Evolutionary conservation across 2,113 vertebrate genomes (phyloP).

Genomic region (Archilochus colubris): DNA sequence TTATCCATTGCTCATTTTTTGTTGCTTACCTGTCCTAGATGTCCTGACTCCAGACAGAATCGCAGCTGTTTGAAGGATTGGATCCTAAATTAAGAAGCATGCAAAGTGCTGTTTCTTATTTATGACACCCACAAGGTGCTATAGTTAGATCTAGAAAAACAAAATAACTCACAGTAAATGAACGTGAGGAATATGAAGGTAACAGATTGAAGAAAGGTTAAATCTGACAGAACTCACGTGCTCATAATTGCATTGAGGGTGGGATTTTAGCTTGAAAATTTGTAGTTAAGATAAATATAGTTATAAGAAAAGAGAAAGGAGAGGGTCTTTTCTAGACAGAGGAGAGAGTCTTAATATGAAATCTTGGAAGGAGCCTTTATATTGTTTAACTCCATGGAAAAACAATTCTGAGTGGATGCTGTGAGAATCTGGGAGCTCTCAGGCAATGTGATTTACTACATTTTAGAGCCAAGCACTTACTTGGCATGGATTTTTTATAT

Average conservation of each 20-base stretch:
- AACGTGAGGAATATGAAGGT: neutral
- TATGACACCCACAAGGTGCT: neutral
- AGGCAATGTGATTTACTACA: neutral
- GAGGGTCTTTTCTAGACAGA: neutral
- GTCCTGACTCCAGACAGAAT: neutral
- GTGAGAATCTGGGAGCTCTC: neutral
- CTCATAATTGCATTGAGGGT: neutral
- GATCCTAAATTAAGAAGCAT: neutral
- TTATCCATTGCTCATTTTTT: neutral
- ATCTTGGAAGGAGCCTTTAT: neutral
- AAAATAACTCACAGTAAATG: neutral
- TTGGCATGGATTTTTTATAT: neutral
- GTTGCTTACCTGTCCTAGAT: neutral
- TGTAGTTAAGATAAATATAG: neutral
- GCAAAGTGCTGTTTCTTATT: neutral
- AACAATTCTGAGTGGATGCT: neutral
- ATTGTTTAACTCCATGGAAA: neutral
- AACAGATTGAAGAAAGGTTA: neutral
- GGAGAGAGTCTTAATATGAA: neutral
- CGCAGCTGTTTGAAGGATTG: neutral
- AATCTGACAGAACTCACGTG: neutral
- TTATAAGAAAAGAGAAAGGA: neutral
- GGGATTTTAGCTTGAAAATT: neutral
- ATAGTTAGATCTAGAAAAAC: neutral
- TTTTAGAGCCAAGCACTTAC: neutral